A percentile compares a stretch with the other conserved stretches of the same genome.
Conservation (phyloP, 2,888 invertebrate species). For the Metalampra italica region DNA sequence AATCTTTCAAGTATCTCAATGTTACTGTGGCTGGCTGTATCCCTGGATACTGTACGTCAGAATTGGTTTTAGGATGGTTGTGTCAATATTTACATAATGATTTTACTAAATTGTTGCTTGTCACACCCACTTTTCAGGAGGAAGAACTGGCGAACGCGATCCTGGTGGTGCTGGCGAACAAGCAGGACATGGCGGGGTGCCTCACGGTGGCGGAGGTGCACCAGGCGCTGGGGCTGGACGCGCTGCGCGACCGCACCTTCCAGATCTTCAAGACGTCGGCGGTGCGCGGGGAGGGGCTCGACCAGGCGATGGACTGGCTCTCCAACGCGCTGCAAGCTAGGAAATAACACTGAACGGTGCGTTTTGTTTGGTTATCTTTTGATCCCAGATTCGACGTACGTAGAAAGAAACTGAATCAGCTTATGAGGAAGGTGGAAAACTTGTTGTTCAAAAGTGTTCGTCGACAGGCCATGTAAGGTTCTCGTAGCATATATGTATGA, state of each 20-base stretch:
- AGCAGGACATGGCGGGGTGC: conserved; percentile 99
- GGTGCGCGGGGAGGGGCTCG: conserved; percentile 97
- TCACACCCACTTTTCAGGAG: conserved; percentile 80
- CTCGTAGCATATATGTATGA: too few species aligned
- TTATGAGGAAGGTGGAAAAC: too few species aligned
- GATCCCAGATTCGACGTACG: too few species aligned
- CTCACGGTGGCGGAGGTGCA: conserved; percentile 98
- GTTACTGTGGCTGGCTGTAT: too few species aligned
- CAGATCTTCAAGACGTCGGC: conserved; percentile 99
- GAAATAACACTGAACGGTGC: conserved; percentile 80
- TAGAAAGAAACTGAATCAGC: too few species aligned
- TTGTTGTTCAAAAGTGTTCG: too few species aligned
- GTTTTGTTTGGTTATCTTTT: conserved; percentile 6
- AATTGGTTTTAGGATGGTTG: too few species aligned
- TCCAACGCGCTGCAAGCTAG: conserved; percentile 92
- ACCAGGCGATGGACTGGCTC: conserved; percentile 99
- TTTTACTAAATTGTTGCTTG: too few species aligned
- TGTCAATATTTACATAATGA: too few species aligned
- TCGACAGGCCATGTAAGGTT: too few species aligned
- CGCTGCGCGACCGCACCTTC: conserved; percentile 97
- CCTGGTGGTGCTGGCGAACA: conserved; percentile 97
- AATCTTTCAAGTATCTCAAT: too few species aligned
- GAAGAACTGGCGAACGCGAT: conserved; percentile 98
- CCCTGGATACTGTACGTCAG: too few species aligned
- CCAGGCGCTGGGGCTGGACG: conserved; percentile 95